Evolutionary conservation across 2,797 vertebrate genomes (phyloP).

Genomic region (Sebastes vulpes): DNA sequence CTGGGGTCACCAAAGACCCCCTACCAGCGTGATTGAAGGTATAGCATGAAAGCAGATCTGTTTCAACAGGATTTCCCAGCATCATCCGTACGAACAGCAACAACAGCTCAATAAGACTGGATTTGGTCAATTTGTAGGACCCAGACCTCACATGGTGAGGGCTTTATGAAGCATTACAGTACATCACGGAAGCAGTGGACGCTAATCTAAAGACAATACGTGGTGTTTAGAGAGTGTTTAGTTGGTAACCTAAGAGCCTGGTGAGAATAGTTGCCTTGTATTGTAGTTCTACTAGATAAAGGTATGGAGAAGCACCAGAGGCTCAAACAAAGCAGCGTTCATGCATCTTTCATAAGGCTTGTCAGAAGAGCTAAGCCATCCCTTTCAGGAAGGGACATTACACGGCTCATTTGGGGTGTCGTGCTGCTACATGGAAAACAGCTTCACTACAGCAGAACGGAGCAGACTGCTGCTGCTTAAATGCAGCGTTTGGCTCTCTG

Average conservation of each 20-base stretch:
- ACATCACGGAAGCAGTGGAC: background rate
- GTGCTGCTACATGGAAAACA: conserved; percentile 48
- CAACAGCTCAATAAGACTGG: background rate
- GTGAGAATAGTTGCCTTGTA: background rate
- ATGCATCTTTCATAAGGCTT: conserved; percentile 71
- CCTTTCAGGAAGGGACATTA: conserved; percentile 58
- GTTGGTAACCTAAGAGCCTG: background rate
- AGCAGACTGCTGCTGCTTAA: conserved; percentile 31
- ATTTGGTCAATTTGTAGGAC: background rate
- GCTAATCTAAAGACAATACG: background rate
- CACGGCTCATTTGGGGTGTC: conserved; percentile 66
- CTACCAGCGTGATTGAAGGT: background rate
- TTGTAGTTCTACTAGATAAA: conserved; percentile 6
- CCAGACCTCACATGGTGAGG: background rate
- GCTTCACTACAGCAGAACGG: conserved; percentile 16
- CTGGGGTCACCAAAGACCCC: conserved; percentile 19
- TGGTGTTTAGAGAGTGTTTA: background rate
- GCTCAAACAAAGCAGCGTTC: conserved; percentile 35
- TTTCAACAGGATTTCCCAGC: background rate
- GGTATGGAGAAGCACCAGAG: conserved; percentile 5
- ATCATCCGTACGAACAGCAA: background rate
- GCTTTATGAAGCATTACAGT: background rate
- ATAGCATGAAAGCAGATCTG: background rate
- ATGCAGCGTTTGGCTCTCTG: conserved; percentile 19
- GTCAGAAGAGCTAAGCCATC: conserved; percentile 26